phyloP scores from a whole-genome alignment of 2,888 invertebrate species.

The Folsomia manolachei region DNA sequence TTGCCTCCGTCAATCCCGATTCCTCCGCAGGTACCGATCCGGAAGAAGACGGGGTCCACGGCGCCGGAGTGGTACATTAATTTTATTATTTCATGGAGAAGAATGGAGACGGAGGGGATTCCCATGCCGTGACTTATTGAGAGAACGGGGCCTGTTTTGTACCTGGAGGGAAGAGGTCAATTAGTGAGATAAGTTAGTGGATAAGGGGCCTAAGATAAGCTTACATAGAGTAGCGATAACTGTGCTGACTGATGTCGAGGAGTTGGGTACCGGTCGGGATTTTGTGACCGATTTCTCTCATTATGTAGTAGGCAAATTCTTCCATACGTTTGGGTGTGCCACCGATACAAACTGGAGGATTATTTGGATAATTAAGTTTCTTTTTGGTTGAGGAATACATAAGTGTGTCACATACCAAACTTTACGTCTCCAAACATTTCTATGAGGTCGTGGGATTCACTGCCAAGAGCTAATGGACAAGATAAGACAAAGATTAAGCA shows the following conservation, averaged over 20 bases:
- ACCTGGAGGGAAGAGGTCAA: constrained; percentile 53
- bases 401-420: constrained; percentile 61
- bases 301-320: constrained; percentile 83
- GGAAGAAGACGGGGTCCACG: constrained; percentile 84
- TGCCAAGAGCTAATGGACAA: constrained; percentile 66
- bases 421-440: constrained; percentile 95
- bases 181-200: no score
- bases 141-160: constrained; percentile 86
- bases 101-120: constrained; percentile 89
- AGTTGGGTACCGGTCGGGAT: constrained; percentile 83
- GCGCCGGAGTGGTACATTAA: constrained; percentile 89
- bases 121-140: constrained; percentile 96
- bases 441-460: constrained; percentile 82
- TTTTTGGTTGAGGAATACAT: background rate
- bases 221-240: constrained; percentile 84
- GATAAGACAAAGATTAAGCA: no score
- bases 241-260: constrained; percentile 84
- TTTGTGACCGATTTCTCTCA: constrained; percentile 84
- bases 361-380: background rate
- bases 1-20: constrained; percentile 89
- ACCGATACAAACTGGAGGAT: constrained; percentile 73
- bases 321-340: constrained; percentile 94
- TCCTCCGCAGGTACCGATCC: constrained; percentile 92
- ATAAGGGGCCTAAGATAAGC: no score
- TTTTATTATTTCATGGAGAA: constrained; percentile 90